These are phyloP conservation scores for Oreortyx pictus DNA, from an alignment of 2,797 vertebrate genomes.

Conservation along the genomic window DNA sequence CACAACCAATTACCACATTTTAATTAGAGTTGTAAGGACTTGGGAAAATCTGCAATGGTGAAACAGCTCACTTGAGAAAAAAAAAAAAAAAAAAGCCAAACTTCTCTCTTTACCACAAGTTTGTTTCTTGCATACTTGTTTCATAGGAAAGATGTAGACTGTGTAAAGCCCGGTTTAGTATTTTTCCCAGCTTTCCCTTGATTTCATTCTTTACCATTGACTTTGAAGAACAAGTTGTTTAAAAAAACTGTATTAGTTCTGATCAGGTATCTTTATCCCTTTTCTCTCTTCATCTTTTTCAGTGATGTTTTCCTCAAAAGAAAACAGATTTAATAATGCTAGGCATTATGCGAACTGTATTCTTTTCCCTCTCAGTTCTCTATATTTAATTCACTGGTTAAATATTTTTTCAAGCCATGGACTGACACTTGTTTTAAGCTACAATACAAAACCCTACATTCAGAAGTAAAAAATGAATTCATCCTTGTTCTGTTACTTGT, in stretches of 20 bases:
- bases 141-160: slow-evolving; percentile 58
- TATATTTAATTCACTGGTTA: neutral
- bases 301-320: neutral
- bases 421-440: neutral
- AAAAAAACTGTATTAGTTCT: neutral
- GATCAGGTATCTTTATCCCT: slow-evolving; percentile 15
- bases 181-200: slow-evolving; percentile 4
- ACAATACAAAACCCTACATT: neutral
- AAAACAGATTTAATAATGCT: neutral
- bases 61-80: slow-evolving; percentile 75
- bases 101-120: slow-evolving; percentile 7
- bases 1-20: slow-evolving; percentile 87
- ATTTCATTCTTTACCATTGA: slow-evolving; percentile 21
- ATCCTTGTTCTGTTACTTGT: neutral
- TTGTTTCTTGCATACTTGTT: slow-evolving; percentile 47
- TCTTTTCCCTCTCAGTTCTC: neutral
- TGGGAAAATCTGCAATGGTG: slow-evolving; percentile 78
- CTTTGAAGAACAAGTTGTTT: slow-evolving; percentile 36
- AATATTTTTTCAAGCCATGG: neutral
- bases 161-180: slow-evolving; percentile 16
- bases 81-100: slow-evolving; percentile 21
- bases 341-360: neutral
- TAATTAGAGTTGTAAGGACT: slow-evolving; percentile 87
- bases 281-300: slow-evolving; percentile 18
- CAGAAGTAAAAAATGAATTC: neutral